These are phyloP conservation scores for Gallinago undulata DNA, from an alignment of 2,113 vertebrate genomes.

Conservation along the genomic window DNA sequence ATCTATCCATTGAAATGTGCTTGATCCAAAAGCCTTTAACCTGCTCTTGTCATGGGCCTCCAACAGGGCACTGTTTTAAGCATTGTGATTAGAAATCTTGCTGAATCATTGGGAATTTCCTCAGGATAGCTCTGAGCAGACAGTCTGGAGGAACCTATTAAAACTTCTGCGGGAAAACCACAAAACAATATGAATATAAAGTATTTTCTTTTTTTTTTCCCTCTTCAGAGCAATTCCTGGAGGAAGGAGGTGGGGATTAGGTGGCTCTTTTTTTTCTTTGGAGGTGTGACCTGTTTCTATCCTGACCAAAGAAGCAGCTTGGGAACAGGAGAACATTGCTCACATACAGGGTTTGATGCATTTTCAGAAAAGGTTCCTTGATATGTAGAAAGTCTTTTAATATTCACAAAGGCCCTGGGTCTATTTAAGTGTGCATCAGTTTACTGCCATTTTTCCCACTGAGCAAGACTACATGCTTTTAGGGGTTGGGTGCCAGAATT, in stretches of 20 bases:
- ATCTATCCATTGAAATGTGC: not conserved
- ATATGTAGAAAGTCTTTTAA: not conserved
- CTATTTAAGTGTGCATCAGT: not conserved
- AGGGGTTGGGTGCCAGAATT: not conserved
- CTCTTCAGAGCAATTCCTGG: not conserved
- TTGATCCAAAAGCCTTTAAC: not conserved
- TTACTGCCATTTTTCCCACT: not conserved
- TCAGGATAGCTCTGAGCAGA: not conserved
- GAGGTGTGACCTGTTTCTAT: not conserved
- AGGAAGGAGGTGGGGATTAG: not conserved
- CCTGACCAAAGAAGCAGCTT: not conserved
- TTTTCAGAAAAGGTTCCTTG: not conserved
- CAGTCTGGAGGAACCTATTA: not conserved
- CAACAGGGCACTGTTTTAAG: fast-evolving
- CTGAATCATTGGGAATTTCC: not conserved
- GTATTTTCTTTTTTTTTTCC: too few relatives aligned
- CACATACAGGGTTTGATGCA: not conserved
- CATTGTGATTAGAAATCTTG: not conserved
- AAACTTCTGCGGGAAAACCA: not conserved
- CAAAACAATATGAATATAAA: not conserved
- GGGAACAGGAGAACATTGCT: not conserved
- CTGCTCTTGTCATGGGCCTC: not conserved
- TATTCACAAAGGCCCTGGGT: not conserved
- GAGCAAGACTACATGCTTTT: not conserved
- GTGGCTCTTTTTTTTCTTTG: not conserved